These are phyloP conservation scores for Anastrepha obliqua DNA, from an alignment of 1,140 invertebrate genomes.

Conservation along the genomic window DNA sequence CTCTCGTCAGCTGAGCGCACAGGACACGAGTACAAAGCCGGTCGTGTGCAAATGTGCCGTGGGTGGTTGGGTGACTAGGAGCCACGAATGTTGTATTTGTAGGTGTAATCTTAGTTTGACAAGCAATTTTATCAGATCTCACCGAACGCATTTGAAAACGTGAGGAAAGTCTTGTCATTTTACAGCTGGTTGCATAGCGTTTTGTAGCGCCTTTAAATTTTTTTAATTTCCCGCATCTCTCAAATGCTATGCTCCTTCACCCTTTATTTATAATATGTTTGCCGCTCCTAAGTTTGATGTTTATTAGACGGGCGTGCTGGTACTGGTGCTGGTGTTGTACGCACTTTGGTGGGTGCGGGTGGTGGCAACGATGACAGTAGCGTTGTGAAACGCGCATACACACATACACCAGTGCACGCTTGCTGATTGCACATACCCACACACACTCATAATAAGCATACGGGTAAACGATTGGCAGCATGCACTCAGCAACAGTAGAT, in stretches of 20 bases:
- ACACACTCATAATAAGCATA: background rate
- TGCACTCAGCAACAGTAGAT: constrained; percentile 42
- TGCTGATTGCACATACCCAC: background rate
- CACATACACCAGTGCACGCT: background rate
- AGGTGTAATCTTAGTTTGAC: constrained; percentile 3
- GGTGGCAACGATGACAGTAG: constrained; percentile 28
- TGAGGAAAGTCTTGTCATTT: constrained; percentile 18
- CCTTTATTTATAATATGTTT: background rate
- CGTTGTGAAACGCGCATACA: background rate
- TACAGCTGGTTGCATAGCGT: background rate
- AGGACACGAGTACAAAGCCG: constrained; percentile 43
- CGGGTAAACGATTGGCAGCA: constrained; percentile 22
- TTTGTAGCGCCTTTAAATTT: background rate
- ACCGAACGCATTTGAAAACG: constrained; percentile 9
- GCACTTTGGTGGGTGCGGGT: background rate
- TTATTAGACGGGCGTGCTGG: background rate
- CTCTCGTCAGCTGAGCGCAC: constrained; percentile 43
- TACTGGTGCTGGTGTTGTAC: background rate
- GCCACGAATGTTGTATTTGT: background rate
- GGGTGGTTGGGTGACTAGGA: background rate
- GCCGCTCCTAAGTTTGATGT: background rate
- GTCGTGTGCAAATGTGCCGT: constrained; percentile 27
- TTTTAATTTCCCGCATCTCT: background rate
- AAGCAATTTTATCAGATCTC: constrained; percentile 13
- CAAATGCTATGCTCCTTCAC: background rate